Conservation (phyloP, 2,113 vertebrate genomes). For the Nipponia nippon region DNA sequence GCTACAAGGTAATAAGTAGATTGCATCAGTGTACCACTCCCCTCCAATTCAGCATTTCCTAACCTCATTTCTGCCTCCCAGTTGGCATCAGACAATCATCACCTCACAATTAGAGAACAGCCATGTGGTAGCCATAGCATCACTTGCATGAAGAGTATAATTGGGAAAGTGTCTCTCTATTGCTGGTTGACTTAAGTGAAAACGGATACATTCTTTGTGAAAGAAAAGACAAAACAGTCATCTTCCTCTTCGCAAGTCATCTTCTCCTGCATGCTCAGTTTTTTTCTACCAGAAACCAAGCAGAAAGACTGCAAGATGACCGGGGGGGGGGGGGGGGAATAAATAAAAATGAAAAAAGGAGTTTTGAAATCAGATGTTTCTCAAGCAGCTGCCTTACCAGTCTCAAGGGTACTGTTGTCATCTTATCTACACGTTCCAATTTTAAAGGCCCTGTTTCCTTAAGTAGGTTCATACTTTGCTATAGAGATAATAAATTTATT, state of each 20-base stretch:
- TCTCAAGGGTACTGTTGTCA: neutral
- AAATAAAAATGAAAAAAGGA: neutral
- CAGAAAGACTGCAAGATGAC: neutral
- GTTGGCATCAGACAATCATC: neutral
- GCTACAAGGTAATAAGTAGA: neutral
- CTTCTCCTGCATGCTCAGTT: neutral
- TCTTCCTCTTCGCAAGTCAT: neutral
- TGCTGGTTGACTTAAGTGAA: neutral
- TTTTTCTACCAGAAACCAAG: neutral
- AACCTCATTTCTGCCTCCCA: neutral
- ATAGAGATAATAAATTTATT: neutral
- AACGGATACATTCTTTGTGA: neutral
- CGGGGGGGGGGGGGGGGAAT: neutral
- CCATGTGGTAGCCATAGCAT: constrained; percentile 17
- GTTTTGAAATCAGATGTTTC: neutral
- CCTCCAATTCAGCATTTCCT: neutral
- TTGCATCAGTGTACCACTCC: neutral
- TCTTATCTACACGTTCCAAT: neutral
- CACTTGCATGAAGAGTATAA: neutral
- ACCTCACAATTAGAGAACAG: neutral
- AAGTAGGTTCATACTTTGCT: neutral
- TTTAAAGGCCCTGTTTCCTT: neutral
- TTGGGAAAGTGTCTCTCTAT: neutral
- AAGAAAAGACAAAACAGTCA: neutral
- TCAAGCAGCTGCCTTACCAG: neutral